These are phyloP conservation scores for Dugesia japonica DNA, from an alignment of 2,888 invertebrate genomes.

Conservation along the genomic window DNA sequence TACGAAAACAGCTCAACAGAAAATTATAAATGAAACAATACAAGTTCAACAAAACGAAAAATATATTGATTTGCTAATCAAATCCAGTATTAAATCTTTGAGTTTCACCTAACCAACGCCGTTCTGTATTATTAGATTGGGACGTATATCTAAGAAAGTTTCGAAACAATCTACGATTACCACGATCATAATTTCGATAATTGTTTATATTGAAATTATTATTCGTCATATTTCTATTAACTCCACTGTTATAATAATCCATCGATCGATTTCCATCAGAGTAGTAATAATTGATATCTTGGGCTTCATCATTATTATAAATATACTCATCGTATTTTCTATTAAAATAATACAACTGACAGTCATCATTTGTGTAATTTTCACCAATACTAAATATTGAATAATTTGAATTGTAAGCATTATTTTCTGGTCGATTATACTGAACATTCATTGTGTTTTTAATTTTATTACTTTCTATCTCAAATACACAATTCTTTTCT, in stretches of 20 bases:
- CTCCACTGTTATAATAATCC: background rate
- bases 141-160: background rate
- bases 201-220: background rate
- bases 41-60: background rate
- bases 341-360: background rate
- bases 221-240: background rate
- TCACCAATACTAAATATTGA: background rate
- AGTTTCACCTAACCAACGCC: background rate
- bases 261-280: background rate
- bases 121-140: background rate
- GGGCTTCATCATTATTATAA: background rate
- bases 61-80: background rate
- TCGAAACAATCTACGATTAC: background rate
- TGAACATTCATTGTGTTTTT: background rate
- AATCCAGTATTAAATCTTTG: background rate
- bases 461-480: no score
- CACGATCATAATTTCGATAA: background rate
- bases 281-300: background rate
- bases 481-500: no score
- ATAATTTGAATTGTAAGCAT: background rate
- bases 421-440: background rate
- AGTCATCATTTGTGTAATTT: background rate
- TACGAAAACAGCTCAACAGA: background rate
- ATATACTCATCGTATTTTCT: background rate
- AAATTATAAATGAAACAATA: background rate